Conservation (phyloP, 2,113 vertebrate species). For the Chaetodon auriga region DNA sequence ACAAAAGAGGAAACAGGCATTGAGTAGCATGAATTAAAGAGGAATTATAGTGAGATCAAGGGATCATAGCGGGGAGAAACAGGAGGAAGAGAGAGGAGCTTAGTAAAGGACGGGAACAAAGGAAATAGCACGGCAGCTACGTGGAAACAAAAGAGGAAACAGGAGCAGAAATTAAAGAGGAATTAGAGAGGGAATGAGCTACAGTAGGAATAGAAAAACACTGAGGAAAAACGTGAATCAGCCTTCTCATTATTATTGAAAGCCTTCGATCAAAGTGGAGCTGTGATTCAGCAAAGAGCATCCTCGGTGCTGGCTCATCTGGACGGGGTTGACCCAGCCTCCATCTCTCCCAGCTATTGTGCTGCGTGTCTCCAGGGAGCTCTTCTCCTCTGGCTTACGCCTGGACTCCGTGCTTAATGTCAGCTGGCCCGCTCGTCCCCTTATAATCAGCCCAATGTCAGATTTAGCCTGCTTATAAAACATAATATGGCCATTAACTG, state of each 20-base stretch:
- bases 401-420: constrained; percentile 50
- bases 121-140: background rate
- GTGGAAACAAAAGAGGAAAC: constrained; percentile 19
- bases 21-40: constrained; percentile 26
- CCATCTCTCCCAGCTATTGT: constrained; percentile 29
- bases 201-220: background rate
- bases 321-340: constrained; percentile 17
- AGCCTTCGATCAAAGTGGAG: constrained; percentile 22
- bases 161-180: background rate
- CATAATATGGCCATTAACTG: constrained; percentile 50
- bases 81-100: background rate
- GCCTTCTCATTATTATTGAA: constrained; percentile 7
- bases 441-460: constrained; percentile 48
- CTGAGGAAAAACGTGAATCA: background rate
- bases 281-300: constrained; percentile 47
- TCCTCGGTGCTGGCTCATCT: constrained; percentile 13
- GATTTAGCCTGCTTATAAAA: constrained; percentile 62
- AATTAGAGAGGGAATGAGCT: background rate
- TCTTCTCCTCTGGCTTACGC: constrained; percentile 31
- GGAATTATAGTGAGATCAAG: constrained; percentile 12
- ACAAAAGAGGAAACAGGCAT: constrained; percentile 13
- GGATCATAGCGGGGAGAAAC: background rate
- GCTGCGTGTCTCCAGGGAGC: constrained; percentile 44
- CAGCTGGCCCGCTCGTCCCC: constrained; percentile 27
- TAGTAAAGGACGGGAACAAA: background rate